Percentiles rank a stretch among this genome's conserved stretches.
phyloP scores from a whole-genome alignment of 2,113 vertebrate species.

The Nestor notabilis region DNA sequence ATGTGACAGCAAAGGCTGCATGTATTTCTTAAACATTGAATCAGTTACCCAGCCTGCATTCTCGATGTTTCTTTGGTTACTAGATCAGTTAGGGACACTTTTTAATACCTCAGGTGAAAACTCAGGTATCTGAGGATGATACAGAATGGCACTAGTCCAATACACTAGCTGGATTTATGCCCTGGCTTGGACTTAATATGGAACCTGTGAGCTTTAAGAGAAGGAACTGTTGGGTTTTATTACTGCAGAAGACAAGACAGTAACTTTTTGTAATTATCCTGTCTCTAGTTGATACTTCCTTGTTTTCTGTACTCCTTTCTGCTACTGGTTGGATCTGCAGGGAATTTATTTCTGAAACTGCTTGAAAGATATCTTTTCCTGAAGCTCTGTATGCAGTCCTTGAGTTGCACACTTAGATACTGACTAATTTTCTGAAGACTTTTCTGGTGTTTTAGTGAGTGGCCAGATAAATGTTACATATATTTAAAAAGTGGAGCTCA shows the following conservation, averaged over 20 bases:
- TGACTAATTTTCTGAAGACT: background rate
- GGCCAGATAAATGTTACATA: background rate
- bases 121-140: background rate
- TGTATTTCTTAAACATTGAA: background rate
- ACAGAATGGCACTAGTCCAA: background rate
- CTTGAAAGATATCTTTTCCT: background rate
- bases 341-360: background rate
- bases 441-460: background rate
- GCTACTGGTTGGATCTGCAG: background rate
- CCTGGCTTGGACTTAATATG: background rate
- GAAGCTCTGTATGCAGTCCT: background rate
- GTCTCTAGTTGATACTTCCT: background rate
- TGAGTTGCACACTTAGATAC: accelerated
- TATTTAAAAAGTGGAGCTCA: background rate
- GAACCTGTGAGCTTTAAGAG: background rate
- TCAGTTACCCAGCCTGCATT: background rate
- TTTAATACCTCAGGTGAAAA: background rate
- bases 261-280: background rate
- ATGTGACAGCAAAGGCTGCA: background rate
- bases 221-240: background rate
- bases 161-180: background rate
- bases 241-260: background rate
- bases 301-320: background rate
- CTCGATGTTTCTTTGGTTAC: background rate
- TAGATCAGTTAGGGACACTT: background rate